phyloP scores from a whole-genome alignment of 2,113 vertebrate genomes.

The Channa maculata region DNA sequence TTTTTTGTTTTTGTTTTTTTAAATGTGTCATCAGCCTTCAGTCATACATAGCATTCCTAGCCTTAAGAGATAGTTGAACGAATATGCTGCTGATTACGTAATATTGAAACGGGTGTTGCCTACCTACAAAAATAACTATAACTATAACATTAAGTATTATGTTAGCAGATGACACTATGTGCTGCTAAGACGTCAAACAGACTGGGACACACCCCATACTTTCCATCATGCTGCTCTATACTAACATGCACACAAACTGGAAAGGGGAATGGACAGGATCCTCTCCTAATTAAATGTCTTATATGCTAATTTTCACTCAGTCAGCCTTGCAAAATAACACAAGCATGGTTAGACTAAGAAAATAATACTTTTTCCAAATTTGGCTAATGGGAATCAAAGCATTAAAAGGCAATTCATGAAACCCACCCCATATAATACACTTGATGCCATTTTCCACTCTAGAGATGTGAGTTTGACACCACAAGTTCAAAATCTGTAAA shows the following conservation, averaged over 20 bases:
- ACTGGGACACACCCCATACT: slow-evolving; percentile 41
- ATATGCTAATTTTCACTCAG: no score
- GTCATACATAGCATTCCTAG: neutral
- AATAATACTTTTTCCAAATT: neutral
- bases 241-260: neutral
- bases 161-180: slow-evolving; percentile 17
- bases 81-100: slow-evolving; percentile 6
- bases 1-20: slow-evolving; percentile 3
- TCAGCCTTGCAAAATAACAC: no score
- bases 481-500: neutral
- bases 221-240: slow-evolving; percentile 9
- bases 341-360: no score
- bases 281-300: neutral
- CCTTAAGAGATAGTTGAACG: neutral
- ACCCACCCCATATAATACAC: neutral
- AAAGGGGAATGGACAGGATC: neutral
- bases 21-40: slow-evolving; percentile 3
- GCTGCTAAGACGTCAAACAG: neutral
- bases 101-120: neutral
- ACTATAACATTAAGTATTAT: neutral
- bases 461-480: neutral
- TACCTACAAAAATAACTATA: neutral
- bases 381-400: neutral
- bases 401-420: slow-evolving; percentile 12
- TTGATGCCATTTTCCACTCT: neutral